Conservation (phyloP, 2,797 vertebrate genomes). For the Anabas testudineus region DNA sequence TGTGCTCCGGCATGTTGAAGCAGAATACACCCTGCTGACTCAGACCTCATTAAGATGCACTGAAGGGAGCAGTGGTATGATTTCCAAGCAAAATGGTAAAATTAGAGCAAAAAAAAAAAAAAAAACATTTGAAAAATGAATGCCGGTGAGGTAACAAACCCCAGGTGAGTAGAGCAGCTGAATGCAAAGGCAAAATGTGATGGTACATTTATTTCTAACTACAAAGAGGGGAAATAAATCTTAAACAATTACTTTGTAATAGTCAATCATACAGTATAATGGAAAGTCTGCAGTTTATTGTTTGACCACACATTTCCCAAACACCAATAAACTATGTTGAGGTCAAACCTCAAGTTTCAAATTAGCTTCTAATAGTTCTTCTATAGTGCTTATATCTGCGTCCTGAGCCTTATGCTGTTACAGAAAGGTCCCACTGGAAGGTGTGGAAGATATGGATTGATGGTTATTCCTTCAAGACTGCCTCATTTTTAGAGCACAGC, state of each 20-base stretch:
- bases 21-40: conserved; percentile 68
- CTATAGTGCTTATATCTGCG: not conserved
- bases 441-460: not conserved
- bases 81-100: conserved; percentile 56
- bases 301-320: conserved; percentile 10
- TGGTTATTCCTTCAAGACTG: not conserved
- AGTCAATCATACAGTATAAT: conserved; percentile 1
- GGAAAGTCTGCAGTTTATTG: conserved; percentile 1
- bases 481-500: not conserved
- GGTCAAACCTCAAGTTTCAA: conserved; percentile 3
- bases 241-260: too few species aligned
- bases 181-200: conserved; percentile 7
- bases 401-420: not conserved
- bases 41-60: conserved; percentile 69
- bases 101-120: conserved; percentile 51
- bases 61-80: conserved; percentile 53
- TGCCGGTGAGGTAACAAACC: conserved; percentile 38
- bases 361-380: not conserved
- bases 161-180: not conserved
- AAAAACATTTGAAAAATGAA: conserved; percentile 39
- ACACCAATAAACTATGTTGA: not conserved
- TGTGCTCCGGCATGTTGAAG: conserved; percentile 28
- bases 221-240: conserved; percentile 11
- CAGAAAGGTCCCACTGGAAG: not conserved
- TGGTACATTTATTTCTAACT: not conserved